Evolutionary conservation across 2,797 vertebrate species (phyloP).

Genomic region (Columba guinea): DNA sequence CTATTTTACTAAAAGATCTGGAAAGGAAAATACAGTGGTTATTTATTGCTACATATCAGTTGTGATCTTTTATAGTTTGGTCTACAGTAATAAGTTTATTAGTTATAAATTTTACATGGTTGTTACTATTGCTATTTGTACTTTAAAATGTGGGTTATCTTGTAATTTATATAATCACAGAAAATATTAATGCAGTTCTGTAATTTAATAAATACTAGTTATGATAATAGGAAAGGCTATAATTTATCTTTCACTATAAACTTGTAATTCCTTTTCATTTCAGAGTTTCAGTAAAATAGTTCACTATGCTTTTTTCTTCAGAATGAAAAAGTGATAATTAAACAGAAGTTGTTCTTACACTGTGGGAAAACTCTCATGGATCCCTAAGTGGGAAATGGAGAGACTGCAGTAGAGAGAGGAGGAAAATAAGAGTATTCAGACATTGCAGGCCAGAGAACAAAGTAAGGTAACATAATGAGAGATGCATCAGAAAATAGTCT

Average conservation of each 20-base stretch:
- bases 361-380: background rate
- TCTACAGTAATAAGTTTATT: background rate
- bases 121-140: background rate
- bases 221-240: conserved; percentile 29
- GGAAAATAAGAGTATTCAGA: background rate
- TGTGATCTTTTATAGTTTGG: background rate
- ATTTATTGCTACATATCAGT: background rate
- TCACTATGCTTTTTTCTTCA: background rate
- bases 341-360: background rate
- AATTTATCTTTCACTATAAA: conserved; percentile 56
- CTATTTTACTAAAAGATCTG: background rate
- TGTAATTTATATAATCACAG: conserved; percentile 24
- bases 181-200: background rate
- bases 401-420: background rate
- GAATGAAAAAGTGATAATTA: conserved; percentile 19
- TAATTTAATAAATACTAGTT: conserved; percentile 13
- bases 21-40: background rate
- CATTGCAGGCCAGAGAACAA: background rate
- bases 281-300: conserved; percentile 3
- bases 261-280: background rate
- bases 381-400: background rate
- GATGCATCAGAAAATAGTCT: background rate
- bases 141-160: background rate
- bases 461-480: background rate
- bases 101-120: background rate